Conservation (phyloP, 2,888 invertebrate genomes). For the Fissipunctia ypsillon region DNA sequence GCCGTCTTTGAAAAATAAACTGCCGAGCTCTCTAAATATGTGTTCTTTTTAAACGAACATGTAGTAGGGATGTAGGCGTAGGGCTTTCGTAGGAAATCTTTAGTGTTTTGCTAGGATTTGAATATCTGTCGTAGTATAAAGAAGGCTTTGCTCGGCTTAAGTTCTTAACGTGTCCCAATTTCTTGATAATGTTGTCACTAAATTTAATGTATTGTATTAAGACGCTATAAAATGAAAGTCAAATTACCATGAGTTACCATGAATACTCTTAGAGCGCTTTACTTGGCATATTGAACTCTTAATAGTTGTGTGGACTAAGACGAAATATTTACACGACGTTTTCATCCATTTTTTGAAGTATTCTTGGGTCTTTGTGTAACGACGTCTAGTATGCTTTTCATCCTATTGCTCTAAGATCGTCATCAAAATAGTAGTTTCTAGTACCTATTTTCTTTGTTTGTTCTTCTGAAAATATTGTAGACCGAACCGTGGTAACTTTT, state of each 20-base stretch:
- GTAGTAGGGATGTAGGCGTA: background rate
- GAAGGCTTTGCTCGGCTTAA: background rate
- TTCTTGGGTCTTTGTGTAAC: background rate
- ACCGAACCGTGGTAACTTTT: background rate
- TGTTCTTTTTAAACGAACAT: slow-evolving; percentile 11
- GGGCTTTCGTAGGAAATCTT: background rate
- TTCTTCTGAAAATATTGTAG: background rate
- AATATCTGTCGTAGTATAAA: background rate
- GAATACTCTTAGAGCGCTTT: background rate
- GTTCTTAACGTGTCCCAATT: background rate
- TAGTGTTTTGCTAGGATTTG: slow-evolving; percentile 16
- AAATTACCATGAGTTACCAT: background rate
- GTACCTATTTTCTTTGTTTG: slow-evolving; percentile 1
- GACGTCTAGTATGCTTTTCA: background rate
- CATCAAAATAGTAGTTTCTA: background rate
- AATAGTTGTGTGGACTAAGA: slow-evolving; percentile 7
- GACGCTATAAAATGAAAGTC: background rate
- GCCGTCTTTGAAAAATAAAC: slow-evolving; percentile 67
- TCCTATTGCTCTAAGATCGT: background rate
- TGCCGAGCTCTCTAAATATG: slow-evolving; percentile 42
- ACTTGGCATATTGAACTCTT: background rate
- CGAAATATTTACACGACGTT: slow-evolving; percentile 14
- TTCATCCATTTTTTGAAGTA: slow-evolving; percentile 16
- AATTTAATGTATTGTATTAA: background rate
- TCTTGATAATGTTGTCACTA: background rate